Percentiles rank a stretch among this genome's conserved stretches.
phyloP scores from a whole-genome alignment of 2,888 invertebrate genomes.

The Clusia tigrina region DNA sequence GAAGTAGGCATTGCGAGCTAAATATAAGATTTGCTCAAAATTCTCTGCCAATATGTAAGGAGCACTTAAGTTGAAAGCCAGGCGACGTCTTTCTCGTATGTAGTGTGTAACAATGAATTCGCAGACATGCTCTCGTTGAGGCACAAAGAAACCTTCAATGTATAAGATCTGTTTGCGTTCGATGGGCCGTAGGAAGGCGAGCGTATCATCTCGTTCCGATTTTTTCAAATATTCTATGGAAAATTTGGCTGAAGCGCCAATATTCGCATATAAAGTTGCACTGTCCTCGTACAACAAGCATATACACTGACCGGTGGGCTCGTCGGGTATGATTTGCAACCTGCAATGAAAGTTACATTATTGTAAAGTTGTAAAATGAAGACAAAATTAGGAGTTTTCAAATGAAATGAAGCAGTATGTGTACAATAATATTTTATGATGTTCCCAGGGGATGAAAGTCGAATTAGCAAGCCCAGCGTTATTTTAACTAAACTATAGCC shows the following conservation, averaged over 20 bases:
- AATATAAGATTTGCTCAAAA: slow-evolving; percentile 60
- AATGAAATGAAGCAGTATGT: no score
- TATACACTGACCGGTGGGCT: slow-evolving; percentile 67
- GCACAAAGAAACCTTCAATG: slow-evolving; percentile 70
- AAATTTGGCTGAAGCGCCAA: slow-evolving; percentile 67
- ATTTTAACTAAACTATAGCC: no score
- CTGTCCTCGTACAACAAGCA: slow-evolving; percentile 65
- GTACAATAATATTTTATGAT: no score
- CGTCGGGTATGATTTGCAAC: slow-evolving; percentile 52
- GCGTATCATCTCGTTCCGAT: slow-evolving; percentile 29
- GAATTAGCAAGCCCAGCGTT: no score
- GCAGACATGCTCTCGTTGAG: slow-evolving; percentile 65
- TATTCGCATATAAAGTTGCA: slow-evolving; percentile 67
- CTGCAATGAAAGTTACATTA: slow-evolving; percentile 45
- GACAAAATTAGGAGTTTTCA: no score
- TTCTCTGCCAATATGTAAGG: slow-evolving; percentile 66
- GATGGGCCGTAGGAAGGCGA: slow-evolving; percentile 48
- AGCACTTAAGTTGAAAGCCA: slow-evolving; percentile 68
- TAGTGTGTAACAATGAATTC: slow-evolving; percentile 63
- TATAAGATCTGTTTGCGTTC: slow-evolving; percentile 64
- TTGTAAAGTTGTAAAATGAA: no score
- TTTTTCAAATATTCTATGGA: slow-evolving; percentile 55
- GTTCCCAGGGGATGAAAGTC: no score
- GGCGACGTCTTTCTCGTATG: slow-evolving; percentile 58
- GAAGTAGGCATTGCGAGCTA: slow-evolving; percentile 65